Conservation (phyloP, 2,113 vertebrate genomes). For the Atractosteus spatula region DNA sequence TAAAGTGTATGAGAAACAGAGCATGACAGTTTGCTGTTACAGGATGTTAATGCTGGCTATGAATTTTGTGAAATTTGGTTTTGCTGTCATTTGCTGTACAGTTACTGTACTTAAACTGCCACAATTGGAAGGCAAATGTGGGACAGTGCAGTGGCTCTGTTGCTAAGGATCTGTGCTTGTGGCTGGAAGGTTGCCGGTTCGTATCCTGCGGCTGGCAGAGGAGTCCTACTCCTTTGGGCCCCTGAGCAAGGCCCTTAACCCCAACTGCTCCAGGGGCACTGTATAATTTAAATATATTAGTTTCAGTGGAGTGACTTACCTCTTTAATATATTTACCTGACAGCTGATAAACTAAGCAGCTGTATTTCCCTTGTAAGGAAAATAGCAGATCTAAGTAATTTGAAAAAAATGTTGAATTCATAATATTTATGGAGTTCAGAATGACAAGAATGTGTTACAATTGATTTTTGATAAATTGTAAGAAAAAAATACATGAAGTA, state of each 20-base stretch:
- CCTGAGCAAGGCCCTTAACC: constrained; percentile 44
- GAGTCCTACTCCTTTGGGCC: no score
- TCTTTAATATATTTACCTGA: constrained; percentile 54
- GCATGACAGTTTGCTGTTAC: constrained; percentile 22
- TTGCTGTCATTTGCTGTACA: constrained; percentile 49
- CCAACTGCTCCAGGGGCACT: constrained; percentile 40
- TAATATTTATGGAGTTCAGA: no score
- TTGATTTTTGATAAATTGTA: no score
- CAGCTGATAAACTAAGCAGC: constrained; percentile 16
- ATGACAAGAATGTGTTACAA: no score
- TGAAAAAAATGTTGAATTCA: not conserved
- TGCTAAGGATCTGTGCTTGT: no score
- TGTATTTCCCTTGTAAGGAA: not conserved
- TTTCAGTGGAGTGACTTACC: constrained; percentile 61
- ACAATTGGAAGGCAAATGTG: constrained; percentile 37
- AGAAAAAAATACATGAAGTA: no score
- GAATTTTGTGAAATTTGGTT: constrained; percentile 54
- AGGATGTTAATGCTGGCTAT: constrained; percentile 35
- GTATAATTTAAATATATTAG: constrained; percentile 56
- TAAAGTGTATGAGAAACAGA: no score
- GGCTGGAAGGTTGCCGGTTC: no score
- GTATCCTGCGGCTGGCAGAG: no score
- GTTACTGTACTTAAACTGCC: constrained; percentile 44
- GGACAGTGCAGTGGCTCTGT: constrained; percentile 49
- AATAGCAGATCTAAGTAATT: not conserved